Evolutionary conservation across 2,797 vertebrate genomes (phyloP).

Genomic region (Psittacula echo): DNA sequence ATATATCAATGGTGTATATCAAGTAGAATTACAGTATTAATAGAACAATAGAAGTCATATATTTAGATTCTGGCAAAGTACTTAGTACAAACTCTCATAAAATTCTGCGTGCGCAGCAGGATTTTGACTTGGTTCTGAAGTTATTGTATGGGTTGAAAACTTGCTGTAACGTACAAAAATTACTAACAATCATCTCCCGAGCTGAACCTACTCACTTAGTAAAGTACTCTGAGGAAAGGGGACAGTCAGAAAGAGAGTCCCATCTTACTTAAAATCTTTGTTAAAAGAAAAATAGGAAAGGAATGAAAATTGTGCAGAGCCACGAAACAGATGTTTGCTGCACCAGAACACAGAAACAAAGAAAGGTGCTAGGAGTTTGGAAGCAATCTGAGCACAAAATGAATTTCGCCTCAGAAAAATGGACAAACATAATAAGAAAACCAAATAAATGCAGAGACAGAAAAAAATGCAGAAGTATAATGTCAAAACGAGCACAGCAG

Average conservation of each 20-base stretch:
- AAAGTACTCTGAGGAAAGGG: neutral
- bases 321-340: conserved; percentile 13
- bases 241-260: neutral
- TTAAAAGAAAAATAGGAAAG: neutral
- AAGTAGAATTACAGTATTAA: conserved; percentile 42
- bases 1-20: conserved; percentile 15
- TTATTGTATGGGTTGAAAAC: neutral
- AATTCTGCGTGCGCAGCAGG: conserved; percentile 16
- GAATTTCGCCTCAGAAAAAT: conserved; percentile 3
- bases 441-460: neutral
- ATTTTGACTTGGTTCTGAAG: conserved; percentile 42
- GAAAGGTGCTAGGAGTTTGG: conserved; percentile 39
- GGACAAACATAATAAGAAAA: conserved; percentile 17
- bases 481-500: neutral
- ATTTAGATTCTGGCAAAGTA: conserved; percentile 66
- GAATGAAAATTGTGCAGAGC: neutral
- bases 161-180: neutral
- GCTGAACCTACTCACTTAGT: neutral
- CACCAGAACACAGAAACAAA: conserved; percentile 15
- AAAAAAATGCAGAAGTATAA: neutral
- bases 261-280: neutral
- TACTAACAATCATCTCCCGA: neutral
- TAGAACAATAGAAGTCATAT: conserved; percentile 56
- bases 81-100: conserved; percentile 14
- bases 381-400: neutral